Percentiles rank a stretch among this genome's conserved stretches.
Conservation (phyloP, 2,797 vertebrate genomes). For the Miichthys miiuy region DNA sequence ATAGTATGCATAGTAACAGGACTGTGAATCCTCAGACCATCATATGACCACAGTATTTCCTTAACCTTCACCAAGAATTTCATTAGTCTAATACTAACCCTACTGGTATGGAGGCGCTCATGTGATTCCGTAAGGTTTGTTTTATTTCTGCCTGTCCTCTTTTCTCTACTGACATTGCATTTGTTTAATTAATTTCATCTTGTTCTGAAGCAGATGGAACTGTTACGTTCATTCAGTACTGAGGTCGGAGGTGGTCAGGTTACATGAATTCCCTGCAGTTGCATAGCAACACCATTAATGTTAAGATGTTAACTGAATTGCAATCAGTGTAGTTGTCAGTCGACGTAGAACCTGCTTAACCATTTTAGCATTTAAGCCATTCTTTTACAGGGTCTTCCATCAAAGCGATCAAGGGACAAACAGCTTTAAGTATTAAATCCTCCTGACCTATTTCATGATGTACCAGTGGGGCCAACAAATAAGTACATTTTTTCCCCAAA, state of each 20-base stretch:
- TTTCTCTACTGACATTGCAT: not conserved
- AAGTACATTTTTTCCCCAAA: conserved; percentile 3
- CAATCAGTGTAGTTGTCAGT: conserved; percentile 31
- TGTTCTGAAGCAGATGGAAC: conserved; percentile 23
- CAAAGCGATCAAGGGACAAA: conserved; percentile 33
- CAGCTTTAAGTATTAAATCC: conserved; percentile 21
- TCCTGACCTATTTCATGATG: conserved; percentile 21
- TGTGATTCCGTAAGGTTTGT: not conserved
- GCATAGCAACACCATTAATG: conserved; percentile 50
- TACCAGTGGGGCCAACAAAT: not conserved
- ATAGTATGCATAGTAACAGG: conserved; percentile 43
- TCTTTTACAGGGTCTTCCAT: conserved; percentile 18
- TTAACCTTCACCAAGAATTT: conserved; percentile 8
- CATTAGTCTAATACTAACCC: not conserved
- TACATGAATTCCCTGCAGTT: conserved; percentile 29
- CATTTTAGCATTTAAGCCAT: conserved; percentile 15
- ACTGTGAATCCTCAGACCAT: not conserved
- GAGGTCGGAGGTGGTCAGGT: conserved; percentile 37
- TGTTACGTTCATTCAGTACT: conserved; percentile 26
- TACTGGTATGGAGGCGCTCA: not conserved
- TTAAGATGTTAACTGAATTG: conserved; percentile 32
- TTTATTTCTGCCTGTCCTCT: not conserved
- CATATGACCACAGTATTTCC: not conserved
- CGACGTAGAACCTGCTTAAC: conserved; percentile 21
- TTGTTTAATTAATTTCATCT: conserved; percentile 17